Percentiles rank a stretch among this genome's conserved stretches.
phyloP scores from a whole-genome alignment of 2,888 invertebrate species.

The Serrognathus titanus region DNA sequence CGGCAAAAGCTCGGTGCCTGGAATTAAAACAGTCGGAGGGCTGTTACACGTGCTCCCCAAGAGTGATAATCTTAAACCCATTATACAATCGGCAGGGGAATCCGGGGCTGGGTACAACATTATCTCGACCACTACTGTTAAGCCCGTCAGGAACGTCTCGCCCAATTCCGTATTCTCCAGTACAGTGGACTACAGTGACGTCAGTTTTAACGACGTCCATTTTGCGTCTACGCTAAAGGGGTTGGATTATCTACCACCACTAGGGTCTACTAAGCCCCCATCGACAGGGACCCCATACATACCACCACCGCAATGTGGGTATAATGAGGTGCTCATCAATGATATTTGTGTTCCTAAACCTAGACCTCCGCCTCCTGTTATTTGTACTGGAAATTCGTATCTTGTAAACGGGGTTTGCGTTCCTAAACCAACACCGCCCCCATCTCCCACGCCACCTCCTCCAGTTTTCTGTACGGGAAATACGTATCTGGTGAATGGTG shows the following conservation, averaged over 20 bases:
- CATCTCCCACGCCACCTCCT: not conserved
- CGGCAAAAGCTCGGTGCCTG: slow-evolving; percentile 38
- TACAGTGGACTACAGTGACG: slow-evolving; percentile 42
- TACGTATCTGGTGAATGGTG: slow-evolving; percentile 6
- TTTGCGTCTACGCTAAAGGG: slow-evolving; percentile 43
- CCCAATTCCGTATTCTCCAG: slow-evolving; percentile 31
- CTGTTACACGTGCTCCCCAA: slow-evolving; percentile 34
- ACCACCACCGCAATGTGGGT: slow-evolving; percentile 5
- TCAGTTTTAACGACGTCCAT: slow-evolving; percentile 38
- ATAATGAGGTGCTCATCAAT: slow-evolving; percentile 8
- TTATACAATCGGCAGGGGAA: slow-evolving; percentile 37
- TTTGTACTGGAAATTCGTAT: slow-evolving; percentile 5
- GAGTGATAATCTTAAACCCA: slow-evolving; percentile 28
- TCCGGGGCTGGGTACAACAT: slow-evolving; percentile 30
- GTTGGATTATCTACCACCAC: slow-evolving; percentile 46
- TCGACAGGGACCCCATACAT: slow-evolving; percentile 11
- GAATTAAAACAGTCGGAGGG: slow-evolving; percentile 30
- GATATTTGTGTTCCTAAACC: slow-evolving; percentile 10
- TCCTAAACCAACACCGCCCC: not conserved
- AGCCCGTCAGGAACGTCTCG: slow-evolving; percentile 39
- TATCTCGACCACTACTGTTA: slow-evolving; percentile 33
- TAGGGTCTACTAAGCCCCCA: slow-evolving; percentile 26
- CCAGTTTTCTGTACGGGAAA: not conserved
- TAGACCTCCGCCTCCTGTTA: slow-evolving; percentile 1
- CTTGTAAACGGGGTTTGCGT: slow-evolving; percentile 17